phyloP scores from a whole-genome alignment of 2,113 vertebrate genomes.

The Chionomys nivalis region DNA sequence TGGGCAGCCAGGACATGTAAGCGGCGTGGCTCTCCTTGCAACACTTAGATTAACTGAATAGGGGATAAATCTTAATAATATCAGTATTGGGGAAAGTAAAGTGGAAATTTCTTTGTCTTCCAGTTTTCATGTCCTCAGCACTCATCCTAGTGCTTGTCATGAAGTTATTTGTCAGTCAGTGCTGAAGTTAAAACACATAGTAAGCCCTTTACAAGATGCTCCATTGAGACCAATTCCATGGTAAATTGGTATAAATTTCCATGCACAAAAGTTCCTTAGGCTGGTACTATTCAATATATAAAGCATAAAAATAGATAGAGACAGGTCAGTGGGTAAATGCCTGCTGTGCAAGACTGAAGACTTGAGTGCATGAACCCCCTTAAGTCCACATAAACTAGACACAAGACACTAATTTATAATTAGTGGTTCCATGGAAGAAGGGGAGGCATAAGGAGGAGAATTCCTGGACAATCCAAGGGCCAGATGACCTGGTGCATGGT shows the following conservation, averaged over 20 bases:
- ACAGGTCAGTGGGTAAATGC: no score
- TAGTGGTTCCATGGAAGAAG: background rate
- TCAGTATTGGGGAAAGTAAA: background rate
- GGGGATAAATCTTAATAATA: background rate
- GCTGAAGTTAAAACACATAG: background rate
- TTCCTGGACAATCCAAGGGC: background rate
- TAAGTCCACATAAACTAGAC: background rate
- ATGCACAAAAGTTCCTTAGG: background rate
- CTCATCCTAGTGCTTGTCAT: background rate
- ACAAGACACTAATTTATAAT: background rate
- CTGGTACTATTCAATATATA: background rate
- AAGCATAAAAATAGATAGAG: background rate
- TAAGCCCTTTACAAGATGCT: background rate
- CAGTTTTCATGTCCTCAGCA: background rate
- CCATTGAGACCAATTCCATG: background rate
- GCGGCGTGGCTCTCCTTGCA: no score
- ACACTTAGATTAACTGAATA: background rate
- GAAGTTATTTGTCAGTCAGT: background rate
- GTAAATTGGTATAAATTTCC: background rate
- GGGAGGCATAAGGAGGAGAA: background rate
- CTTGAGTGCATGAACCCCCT: background rate
- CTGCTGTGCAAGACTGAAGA: background rate
- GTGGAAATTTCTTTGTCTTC: background rate
- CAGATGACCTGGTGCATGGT: background rate
- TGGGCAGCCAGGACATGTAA: accelerated